A percentile compares a stretch with the other conserved stretches of the same genome.
These are phyloP conservation scores for Morinoia aosen DNA, from an alignment of 2,888 invertebrate species.

Conservation along the genomic window DNA sequence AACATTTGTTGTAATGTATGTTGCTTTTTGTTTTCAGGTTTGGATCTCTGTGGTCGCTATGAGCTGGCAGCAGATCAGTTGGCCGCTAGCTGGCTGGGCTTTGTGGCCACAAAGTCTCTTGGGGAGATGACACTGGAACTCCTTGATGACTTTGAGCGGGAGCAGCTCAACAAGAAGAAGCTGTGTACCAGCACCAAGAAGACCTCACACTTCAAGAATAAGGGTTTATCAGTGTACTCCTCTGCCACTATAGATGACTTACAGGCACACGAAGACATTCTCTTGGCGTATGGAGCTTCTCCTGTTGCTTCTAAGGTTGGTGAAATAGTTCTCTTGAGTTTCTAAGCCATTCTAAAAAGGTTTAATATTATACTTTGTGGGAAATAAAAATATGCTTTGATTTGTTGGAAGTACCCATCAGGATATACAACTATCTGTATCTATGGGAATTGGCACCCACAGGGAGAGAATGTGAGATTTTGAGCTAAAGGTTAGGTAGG, in stretches of 20 bases:
- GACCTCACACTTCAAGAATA: background rate
- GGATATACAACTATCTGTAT: too few species aligned
- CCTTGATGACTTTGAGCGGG: constrained; percentile 58
- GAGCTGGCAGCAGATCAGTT: constrained; percentile 58
- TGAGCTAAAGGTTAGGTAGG: too few species aligned
- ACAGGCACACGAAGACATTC: constrained; percentile 11
- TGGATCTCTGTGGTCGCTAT: constrained; percentile 57
- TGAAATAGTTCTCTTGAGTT: background rate
- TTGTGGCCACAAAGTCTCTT: constrained; percentile 55
- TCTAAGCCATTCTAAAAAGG: too few species aligned
- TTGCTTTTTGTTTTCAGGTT: constrained; percentile 51
- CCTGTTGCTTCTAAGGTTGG: constrained; percentile 27
- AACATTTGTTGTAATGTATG: too few species aligned
- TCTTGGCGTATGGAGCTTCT: constrained; percentile 29
- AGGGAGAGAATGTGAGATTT: too few species aligned
- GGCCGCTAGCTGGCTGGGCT: constrained; percentile 62
- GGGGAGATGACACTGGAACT: constrained; percentile 50
- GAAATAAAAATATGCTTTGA: too few species aligned
- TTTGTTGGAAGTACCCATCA: too few species aligned
- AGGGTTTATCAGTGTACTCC: background rate
- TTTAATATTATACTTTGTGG: too few species aligned
- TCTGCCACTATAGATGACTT: background rate
- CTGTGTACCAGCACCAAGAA: background rate
- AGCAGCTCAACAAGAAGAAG: constrained; percentile 53
- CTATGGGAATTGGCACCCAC: too few species aligned